Evolutionary conservation across 2,113 vertebrate genomes (phyloP).

Genomic region (Turdus rufiventris): DNA sequence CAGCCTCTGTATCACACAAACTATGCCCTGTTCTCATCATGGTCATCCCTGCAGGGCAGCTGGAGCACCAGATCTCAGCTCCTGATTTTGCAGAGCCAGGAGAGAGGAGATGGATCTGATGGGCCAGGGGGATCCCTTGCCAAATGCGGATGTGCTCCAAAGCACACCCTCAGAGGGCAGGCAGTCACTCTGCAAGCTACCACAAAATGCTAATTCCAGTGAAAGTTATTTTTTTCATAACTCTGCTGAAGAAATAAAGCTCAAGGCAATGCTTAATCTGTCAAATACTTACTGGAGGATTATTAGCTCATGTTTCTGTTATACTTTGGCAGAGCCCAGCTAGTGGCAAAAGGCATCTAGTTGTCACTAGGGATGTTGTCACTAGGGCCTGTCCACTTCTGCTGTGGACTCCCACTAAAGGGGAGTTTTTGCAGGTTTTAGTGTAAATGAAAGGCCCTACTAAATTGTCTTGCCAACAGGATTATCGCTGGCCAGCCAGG

Average conservation of each 20-base stretch:
- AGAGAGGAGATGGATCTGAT: not conserved
- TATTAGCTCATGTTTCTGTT: not conserved
- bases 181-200: not conserved
- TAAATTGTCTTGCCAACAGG: not conserved
- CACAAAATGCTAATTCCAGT: not conserved
- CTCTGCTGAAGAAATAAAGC: slow-evolving; percentile 7
- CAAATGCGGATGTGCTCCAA: accelerated
- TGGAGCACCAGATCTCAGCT: not conserved
- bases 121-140: not conserved
- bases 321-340: not conserved
- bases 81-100: accelerated
- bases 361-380: accelerated
- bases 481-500: not conserved
- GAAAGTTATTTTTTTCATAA: not conserved
- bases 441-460: not conserved
- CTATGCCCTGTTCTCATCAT: not conserved
- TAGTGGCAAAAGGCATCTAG: not conserved
- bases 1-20: not conserved
- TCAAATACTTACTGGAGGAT: not conserved
- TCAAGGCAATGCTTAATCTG: slow-evolving; percentile 23
- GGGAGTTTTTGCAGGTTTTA: not conserved
- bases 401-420: not conserved
- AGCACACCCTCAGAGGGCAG: not conserved
- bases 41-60: not conserved
- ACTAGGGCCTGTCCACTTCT: not conserved